Conservation (phyloP, 2,113 vertebrate genomes). For the Puntigrus tetrazona region DNA sequence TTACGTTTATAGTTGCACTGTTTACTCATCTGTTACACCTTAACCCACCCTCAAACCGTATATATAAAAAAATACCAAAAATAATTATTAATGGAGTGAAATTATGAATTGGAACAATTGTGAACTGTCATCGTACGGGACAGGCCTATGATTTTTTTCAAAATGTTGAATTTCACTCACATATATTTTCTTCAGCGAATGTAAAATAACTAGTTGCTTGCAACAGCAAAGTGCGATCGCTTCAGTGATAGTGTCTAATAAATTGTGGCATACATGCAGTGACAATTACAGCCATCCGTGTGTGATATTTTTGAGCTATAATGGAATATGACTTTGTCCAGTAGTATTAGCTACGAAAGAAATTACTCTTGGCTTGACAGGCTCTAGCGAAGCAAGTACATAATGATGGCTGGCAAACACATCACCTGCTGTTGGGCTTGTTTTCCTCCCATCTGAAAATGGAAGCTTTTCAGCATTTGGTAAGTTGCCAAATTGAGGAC, state of each 20-base stretch:
- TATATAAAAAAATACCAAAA: no score
- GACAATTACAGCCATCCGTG: neutral
- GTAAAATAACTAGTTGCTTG: neutral
- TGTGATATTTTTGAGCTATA: neutral
- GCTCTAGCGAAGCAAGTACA: neutral
- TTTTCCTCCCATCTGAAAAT: constrained; percentile 36
- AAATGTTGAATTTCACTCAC: neutral
- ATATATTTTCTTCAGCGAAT: neutral
- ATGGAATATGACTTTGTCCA: constrained; percentile 30
- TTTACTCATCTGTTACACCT: no score
- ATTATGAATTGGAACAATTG: no score
- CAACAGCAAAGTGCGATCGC: neutral
- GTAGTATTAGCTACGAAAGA: constrained; percentile 5
- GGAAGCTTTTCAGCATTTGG: constrained; percentile 19
- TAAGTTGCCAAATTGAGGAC: neutral
- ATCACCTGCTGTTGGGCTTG: constrained; percentile 27
- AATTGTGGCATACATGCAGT: neutral
- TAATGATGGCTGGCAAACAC: constrained; percentile 33
- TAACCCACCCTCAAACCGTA: no score
- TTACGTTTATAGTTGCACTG: no score
- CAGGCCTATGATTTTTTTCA: neutral
- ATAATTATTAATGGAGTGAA: no score
- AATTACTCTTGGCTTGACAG: constrained; percentile 26
- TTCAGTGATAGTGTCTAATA: neutral
- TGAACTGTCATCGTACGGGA: neutral